phyloP scores from a whole-genome alignment of 2,888 invertebrate species.

The Galeruca laticollis region DNA sequence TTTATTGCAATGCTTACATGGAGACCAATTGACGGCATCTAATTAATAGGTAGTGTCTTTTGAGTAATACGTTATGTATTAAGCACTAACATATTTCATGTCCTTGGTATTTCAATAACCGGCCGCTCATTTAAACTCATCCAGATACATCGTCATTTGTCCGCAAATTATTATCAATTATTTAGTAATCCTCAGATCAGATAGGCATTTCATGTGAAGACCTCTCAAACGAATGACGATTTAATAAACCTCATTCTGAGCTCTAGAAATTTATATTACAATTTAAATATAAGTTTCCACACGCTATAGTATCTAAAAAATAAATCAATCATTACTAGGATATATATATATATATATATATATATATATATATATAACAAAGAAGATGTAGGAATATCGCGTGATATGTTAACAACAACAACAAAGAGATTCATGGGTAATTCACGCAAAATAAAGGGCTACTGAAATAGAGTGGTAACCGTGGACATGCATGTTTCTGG shows the following conservation, averaged over 20 bases:
- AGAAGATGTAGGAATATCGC: too few species aligned
- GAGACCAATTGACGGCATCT: constrained; percentile 37
- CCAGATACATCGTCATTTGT: constrained; percentile 17
- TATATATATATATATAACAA: too few species aligned
- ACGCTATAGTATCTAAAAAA: too few species aligned
- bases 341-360: too few species aligned
- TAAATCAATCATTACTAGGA: too few species aligned
- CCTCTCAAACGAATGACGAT: not conserved
- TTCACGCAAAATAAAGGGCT: too few species aligned
- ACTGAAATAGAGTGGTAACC: too few species aligned
- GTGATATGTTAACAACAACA: too few species aligned
- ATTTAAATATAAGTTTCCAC: not conserved
- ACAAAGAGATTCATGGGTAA: too few species aligned
- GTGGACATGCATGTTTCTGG: too few species aligned
- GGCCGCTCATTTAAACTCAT: constrained; percentile 34
- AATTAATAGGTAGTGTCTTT: constrained; percentile 37
- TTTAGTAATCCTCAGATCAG: not conserved
- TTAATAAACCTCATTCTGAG: not conserved
- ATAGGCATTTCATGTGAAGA: constrained; percentile 9
- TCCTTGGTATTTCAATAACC: constrained; percentile 34
- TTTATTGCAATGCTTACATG: constrained; percentile 38
- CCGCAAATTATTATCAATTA: constrained; percentile 26
- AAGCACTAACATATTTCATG: constrained; percentile 36
- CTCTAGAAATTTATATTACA: constrained; percentile 1
- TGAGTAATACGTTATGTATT: constrained; percentile 37